Percentiles rank a stretch among this genome's conserved stretches.
phyloP scores from a whole-genome alignment of 2,888 invertebrate genomes.

The Rhogogaster chlorosoma region DNA sequence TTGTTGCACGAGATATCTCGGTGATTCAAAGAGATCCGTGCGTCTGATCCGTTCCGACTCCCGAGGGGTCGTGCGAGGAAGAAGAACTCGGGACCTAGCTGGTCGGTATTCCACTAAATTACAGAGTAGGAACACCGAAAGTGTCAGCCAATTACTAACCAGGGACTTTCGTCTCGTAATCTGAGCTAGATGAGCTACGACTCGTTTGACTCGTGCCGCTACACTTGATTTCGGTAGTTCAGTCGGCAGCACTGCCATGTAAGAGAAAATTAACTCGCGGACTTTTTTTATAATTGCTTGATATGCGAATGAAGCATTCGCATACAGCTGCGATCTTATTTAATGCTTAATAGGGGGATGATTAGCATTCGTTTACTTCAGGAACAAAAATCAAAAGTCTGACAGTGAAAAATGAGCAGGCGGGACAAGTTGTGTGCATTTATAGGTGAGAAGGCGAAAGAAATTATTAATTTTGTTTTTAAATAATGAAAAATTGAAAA shows the following conservation, averaged over 20 bases:
- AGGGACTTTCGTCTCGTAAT: conserved; percentile 38
- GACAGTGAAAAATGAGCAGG: background rate
- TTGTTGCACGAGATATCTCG: conserved; percentile 20
- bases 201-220: conserved; percentile 46
- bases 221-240: conserved; percentile 10
- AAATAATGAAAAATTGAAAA: background rate
- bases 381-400: background rate
- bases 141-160: conserved; percentile 53
- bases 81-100: background rate
- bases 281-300: background rate
- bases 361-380: background rate
- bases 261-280: background rate
- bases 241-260: background rate
- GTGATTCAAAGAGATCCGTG: conserved; percentile 33
- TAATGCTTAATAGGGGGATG: background rate
- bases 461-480: background rate
- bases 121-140: conserved; percentile 44
- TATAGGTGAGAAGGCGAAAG: background rate
- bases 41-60: conserved; percentile 34
- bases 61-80: conserved; percentile 31
- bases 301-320: background rate
- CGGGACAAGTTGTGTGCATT: background rate
- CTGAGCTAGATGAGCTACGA: conserved; percentile 27
- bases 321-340: background rate
- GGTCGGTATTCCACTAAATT: conserved; percentile 46